phyloP scores from a whole-genome alignment of 1,140 invertebrate genomes.

The Himalopsyche phryganea region DNA sequence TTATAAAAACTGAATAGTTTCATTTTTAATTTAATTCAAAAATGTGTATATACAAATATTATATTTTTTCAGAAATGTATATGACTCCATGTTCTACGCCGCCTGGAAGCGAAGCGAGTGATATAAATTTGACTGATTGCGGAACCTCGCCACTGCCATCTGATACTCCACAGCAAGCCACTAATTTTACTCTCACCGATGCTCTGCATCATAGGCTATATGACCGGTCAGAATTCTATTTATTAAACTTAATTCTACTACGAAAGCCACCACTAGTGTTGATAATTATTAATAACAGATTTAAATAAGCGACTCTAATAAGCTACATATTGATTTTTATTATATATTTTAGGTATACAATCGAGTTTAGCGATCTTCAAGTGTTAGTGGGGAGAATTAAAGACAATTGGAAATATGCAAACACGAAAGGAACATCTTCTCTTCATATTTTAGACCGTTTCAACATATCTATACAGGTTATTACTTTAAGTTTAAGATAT shows the following conservation, averaged over 20 bases:
- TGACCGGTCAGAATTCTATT: conserved; percentile 52
- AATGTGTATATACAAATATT: no score
- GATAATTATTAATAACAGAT: no score
- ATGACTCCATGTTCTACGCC: conserved; percentile 91
- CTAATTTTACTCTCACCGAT: conserved; percentile 49
- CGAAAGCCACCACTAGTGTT: no score
- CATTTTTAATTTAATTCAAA: no score
- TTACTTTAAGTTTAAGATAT: no score
- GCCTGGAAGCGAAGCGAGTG: conserved; percentile 67
- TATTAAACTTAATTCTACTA: no score
- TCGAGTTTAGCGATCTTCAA: conserved; percentile 84
- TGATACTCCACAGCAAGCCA: conserved; percentile 34
- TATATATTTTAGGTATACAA: conserved; percentile 59
- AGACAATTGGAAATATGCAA: conserved; percentile 87
- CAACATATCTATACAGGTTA: conserved; percentile 77
- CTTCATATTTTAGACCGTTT: conserved; percentile 89
- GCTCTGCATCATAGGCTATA: conserved; percentile 73
- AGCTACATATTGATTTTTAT: conserved; percentile 14
- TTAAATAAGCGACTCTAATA: no score
- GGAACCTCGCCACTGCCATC: conserved; percentile 40
- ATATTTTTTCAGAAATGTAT: conserved; percentile 59
- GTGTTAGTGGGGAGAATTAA: conserved; percentile 81
- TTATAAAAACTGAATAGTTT: no score
- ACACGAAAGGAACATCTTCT: conserved; percentile 75
- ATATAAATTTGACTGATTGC: conserved; percentile 41